Base-by-base conservation (phyloP, 2,113 vertebrate species). In the Chunga burmeisteri region DNA sequence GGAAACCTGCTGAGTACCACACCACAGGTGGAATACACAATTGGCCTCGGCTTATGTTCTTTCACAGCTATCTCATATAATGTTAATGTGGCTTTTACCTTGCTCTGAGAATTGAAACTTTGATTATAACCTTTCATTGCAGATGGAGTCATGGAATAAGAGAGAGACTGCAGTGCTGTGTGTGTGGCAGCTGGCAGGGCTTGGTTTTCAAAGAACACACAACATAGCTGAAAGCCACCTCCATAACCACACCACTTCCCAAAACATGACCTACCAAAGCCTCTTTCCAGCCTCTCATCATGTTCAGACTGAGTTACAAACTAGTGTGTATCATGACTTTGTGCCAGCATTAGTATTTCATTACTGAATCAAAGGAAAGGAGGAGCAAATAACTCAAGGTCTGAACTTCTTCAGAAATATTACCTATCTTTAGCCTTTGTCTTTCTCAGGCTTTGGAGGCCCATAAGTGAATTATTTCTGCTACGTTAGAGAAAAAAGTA, bases 81-180 rank as follows among this genome's bases (percentile, higher is more conserved):
- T 34, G 36, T 93, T 85, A 88, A 91, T 71, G 53, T 42, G 22
- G 27, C 21, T 85, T 91, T 88, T 95, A 56, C 79, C 42, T 84
- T 85, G 42, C 29, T 82, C 71, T 58, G 53, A 70, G 84, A 67
- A 82, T 90, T 67, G 47, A 73, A 78, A 73, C 47, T 40, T 53
- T 1, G 3, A 30, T 56, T 93, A 36, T 66, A 34, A 17, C 56
- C 34, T 84, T 88, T 81, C 47, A 52, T 52, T 88, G 22, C 47
- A 66, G 80, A 70, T 32, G 20, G 47, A 75, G 42, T 36, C 38
- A 72, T 13, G 26, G 49, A 80, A 21, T 62, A 88, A 86, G 71
- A 86, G 20, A 83, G 21, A 61, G 21, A 61, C 18, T 90, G 50
- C 47, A 56, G 47, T 36, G 25, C 4, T 62, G 2, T 47, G 27